These are phyloP conservation scores for Cecropterus lyciades DNA, from an alignment of 1,140 invertebrate genomes.

Conservation along the genomic window DNA sequence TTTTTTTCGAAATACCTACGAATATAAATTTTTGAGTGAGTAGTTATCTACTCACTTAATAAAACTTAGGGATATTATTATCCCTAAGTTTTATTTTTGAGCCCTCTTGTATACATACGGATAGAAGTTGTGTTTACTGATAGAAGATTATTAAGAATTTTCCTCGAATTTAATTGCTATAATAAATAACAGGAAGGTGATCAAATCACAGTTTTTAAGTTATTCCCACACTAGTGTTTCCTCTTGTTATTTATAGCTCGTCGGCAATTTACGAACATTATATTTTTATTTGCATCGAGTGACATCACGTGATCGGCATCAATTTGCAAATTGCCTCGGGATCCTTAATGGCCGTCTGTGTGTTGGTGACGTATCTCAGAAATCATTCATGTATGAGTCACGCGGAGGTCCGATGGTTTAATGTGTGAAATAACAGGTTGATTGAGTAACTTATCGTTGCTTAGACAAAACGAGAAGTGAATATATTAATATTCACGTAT, in stretches of 20 bases:
- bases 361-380: slow-evolving; percentile 9
- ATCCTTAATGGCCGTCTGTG: background rate
- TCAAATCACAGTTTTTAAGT: background rate
- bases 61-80: too few relatives aligned
- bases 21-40: too few relatives aligned
- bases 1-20: too few relatives aligned
- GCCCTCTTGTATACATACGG: too few relatives aligned
- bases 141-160: too few relatives aligned
- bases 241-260: background rate
- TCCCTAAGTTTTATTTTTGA: background rate
- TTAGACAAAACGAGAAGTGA: too few relatives aligned
- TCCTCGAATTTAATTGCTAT: background rate
- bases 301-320: slow-evolving; percentile 6
- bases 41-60: too few relatives aligned
- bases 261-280: background rate
- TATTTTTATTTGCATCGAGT: background rate
- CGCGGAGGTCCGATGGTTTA: background rate
- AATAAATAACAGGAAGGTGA: background rate
- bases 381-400: slow-evolving; percentile 11
- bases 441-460: background rate
- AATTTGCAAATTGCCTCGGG: slow-evolving; percentile 3
- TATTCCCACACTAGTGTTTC: slow-evolving; percentile 2
- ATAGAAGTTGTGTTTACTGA: background rate
- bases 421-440: slow-evolving; percentile 8
- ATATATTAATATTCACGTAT: too few relatives aligned